Evolutionary conservation across 2,113 vertebrate genomes (phyloP).

Genomic region (Myotis lucifugus): DNA sequence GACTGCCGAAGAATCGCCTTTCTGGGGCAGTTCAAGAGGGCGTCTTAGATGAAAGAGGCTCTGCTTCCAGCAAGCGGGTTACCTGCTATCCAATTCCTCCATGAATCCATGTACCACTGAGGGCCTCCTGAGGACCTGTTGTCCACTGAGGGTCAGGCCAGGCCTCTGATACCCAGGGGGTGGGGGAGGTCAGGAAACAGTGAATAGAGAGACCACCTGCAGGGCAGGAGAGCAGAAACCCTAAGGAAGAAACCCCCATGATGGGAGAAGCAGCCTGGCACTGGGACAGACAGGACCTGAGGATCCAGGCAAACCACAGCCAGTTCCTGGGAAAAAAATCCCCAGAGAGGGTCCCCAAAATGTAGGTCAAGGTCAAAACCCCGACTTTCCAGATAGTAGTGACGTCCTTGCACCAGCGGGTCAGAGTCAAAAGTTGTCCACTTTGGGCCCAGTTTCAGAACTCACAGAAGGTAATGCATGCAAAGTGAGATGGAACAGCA

Average conservation of each 20-base stretch:
- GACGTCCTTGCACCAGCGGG: background rate
- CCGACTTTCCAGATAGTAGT: background rate
- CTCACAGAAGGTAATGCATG: background rate
- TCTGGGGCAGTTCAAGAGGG: background rate
- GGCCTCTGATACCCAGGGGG: background rate
- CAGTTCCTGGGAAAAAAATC: background rate
- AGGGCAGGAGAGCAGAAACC: background rate
- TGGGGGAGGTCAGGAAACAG: background rate
- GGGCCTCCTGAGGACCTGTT: background rate
- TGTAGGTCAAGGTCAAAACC: background rate
- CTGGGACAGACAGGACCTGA: background rate
- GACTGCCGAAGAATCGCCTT: background rate
- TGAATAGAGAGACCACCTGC: background rate
- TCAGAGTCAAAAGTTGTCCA: no score
- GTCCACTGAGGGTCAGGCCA: background rate
- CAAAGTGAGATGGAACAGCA: background rate
- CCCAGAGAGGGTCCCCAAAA: background rate
- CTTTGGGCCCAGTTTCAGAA: background rate
- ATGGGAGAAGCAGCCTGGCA: no score
- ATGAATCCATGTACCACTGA: background rate
- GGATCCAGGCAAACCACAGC: background rate
- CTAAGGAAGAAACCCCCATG: background rate
- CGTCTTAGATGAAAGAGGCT: background rate
- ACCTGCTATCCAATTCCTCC: no score
- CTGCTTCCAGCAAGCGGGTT: background rate